These are phyloP conservation scores for Sitodiplosis mosellana DNA, from an alignment of 1,140 invertebrate species.

Conservation along the genomic window DNA sequence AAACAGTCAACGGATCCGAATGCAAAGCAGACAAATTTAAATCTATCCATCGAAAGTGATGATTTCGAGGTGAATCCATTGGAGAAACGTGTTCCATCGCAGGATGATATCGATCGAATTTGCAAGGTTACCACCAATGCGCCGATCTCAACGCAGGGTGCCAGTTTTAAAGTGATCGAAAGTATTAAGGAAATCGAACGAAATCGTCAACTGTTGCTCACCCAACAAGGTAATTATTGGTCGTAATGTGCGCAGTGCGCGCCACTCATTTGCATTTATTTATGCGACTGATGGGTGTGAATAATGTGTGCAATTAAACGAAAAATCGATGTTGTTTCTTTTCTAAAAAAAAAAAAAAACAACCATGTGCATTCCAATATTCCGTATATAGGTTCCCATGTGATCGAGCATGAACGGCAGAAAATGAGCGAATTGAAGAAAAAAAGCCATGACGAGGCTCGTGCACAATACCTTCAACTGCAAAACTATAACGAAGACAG, in stretches of 20 bases:
- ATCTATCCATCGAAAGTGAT: slow-evolving; percentile 24
- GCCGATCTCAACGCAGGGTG: slow-evolving; percentile 45
- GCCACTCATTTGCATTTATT: neutral
- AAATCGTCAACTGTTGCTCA: slow-evolving; percentile 68
- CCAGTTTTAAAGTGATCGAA: slow-evolving; percentile 65
- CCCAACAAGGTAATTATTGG: slow-evolving; percentile 57
- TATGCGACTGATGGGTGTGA: neutral
- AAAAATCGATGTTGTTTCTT: too few relatives aligned
- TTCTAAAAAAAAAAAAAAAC: too few relatives aligned
- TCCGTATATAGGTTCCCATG: slow-evolving; percentile 48
- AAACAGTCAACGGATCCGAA: neutral
- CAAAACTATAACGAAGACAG: neutral
- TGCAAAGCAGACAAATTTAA: slow-evolving; percentile 14
- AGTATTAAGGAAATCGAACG: slow-evolving; percentile 78
- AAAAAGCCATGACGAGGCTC: slow-evolving; percentile 72
- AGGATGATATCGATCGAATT: slow-evolving; percentile 73
- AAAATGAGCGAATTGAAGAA: slow-evolving; percentile 72
- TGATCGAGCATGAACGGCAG: slow-evolving; percentile 76
- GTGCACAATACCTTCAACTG: slow-evolving; percentile 19
- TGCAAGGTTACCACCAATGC: slow-evolving; percentile 67
- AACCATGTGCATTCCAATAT: slow-evolving; percentile 4
- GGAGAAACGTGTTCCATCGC: slow-evolving; percentile 37
- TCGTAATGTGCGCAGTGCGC: neutral
- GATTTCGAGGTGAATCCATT: slow-evolving; percentile 31
- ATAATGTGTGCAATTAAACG: neutral